These are phyloP conservation scores for Craseonycteris thonglongyai DNA, from an alignment of 2,113 vertebrate genomes.

Conservation along the genomic window DNA sequence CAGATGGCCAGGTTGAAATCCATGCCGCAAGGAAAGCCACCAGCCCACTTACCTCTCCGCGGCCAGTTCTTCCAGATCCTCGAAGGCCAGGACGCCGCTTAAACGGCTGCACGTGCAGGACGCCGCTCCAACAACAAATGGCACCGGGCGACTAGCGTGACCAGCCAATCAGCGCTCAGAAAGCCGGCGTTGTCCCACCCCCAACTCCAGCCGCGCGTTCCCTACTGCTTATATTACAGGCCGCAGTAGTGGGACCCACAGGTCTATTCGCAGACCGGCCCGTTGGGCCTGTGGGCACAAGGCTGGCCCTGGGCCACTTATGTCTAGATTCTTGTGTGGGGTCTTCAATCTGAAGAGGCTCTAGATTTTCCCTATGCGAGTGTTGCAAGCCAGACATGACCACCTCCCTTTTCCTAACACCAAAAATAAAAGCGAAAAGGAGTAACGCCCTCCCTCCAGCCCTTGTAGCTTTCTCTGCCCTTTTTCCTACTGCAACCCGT, in stretches of 20 bases:
- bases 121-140: conserved; percentile 44
- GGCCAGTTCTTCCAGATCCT: background rate
- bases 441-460: background rate
- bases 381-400: background rate
- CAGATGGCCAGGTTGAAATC: accelerated
- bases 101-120: conserved; percentile 68
- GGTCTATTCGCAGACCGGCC: accelerated
- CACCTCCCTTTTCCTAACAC: background rate
- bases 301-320: background rate
- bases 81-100: background rate
- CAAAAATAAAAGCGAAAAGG: background rate
- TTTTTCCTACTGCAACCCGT: background rate
- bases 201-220: background rate
- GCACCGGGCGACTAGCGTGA: background rate
- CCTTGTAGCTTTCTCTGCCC: background rate
- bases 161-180: conserved; percentile 52
- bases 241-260: accelerated
- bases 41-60: background rate
- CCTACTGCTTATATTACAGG: accelerated
- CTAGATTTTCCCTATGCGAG: background rate
- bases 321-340: background rate
- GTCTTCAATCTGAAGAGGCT: background rate
- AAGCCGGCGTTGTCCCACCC: background rate
- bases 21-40: accelerated
- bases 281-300: background rate